Percentiles rank a stretch among this genome's conserved stretches.
phyloP scores from a whole-genome alignment of 2,113 vertebrate genomes.

The Procavia capensis region DNA sequence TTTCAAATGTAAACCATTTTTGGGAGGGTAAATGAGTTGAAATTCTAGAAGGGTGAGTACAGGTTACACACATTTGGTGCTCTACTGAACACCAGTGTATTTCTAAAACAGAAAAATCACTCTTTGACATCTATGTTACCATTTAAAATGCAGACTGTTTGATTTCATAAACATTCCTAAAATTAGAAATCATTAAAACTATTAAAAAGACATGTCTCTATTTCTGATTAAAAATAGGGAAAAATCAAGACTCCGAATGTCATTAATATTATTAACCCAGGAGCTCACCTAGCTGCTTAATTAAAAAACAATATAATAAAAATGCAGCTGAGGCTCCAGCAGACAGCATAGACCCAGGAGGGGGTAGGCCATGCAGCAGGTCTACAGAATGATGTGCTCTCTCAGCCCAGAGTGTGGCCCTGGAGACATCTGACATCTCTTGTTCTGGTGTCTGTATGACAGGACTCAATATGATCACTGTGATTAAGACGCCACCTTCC shows the following conservation, averaged over 20 bases:
- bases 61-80: slow-evolving; percentile 4
- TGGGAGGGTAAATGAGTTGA: slow-evolving; percentile 58
- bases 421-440: not conserved
- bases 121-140: slow-evolving; percentile 35
- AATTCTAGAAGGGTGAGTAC: slow-evolving; percentile 57
- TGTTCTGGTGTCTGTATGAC: not conserved
- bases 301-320: slow-evolving; percentile 53
- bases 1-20: slow-evolving; percentile 63
- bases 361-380: not conserved
- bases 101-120: slow-evolving; percentile 60
- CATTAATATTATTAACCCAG: slow-evolving; percentile 81
- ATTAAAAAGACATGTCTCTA: slow-evolving; percentile 75
- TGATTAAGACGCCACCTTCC: not conserved
- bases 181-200: slow-evolving; percentile 79
- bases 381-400: not conserved
- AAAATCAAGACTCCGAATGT: slow-evolving; percentile 81
- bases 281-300: slow-evolving; percentile 68
- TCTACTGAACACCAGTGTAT: slow-evolving; percentile 25
- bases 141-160: slow-evolving; percentile 78
- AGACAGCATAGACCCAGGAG: not conserved
- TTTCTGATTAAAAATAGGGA: slow-evolving; percentile 79
- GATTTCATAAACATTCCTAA: slow-evolving; percentile 80
- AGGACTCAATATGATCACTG: slow-evolving; percentile 23
- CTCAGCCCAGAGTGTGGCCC: not conserved
- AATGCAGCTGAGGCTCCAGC: not conserved